Conservation (phyloP, 64 coral and sea anemone genomes). For the Actinia tenebrosa region DNA sequence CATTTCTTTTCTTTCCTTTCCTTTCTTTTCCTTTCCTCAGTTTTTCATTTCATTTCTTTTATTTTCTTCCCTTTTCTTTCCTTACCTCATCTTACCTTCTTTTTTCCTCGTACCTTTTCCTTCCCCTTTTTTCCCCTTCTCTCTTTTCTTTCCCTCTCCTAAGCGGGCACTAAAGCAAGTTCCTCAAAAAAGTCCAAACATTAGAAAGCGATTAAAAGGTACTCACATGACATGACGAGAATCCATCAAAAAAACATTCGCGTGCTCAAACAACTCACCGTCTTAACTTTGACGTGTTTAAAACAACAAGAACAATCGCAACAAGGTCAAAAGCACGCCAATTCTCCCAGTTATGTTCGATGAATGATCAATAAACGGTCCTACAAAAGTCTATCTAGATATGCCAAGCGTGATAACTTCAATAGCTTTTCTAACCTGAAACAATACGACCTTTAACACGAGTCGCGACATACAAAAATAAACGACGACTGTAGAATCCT, state of each 20-base stretch:
- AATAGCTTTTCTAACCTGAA: not conserved
- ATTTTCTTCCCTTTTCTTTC: not conserved
- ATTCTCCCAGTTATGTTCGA: not conserved
- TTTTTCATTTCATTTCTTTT: not conserved
- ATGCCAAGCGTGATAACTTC: not conserved
- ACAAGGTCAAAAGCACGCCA: not conserved
- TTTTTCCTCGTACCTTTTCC: not conserved
- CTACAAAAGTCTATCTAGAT: not conserved
- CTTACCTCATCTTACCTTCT: not conserved
- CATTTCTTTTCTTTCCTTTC: not conserved
- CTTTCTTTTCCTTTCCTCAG: not conserved
- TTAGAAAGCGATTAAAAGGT: not conserved
- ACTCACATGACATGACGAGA: not conserved
- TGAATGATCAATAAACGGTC: not conserved
- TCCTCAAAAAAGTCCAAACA: not conserved
- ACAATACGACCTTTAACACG: conserved; percentile 2
- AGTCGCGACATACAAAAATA: not conserved
- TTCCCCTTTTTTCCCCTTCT: not conserved
- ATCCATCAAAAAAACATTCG: not conserved
- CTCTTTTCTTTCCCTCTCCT: not conserved
- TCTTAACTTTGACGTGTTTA: not conserved
- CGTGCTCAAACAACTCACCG: not conserved
- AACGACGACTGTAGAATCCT: not conserved
- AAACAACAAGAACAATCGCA: not conserved
- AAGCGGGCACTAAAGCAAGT: not conserved